Evolutionary conservation across 2,797 vertebrate species (phyloP), one percentile per base, ranked within the genome.

Genomic region (Pampus argenteus): DNA sequence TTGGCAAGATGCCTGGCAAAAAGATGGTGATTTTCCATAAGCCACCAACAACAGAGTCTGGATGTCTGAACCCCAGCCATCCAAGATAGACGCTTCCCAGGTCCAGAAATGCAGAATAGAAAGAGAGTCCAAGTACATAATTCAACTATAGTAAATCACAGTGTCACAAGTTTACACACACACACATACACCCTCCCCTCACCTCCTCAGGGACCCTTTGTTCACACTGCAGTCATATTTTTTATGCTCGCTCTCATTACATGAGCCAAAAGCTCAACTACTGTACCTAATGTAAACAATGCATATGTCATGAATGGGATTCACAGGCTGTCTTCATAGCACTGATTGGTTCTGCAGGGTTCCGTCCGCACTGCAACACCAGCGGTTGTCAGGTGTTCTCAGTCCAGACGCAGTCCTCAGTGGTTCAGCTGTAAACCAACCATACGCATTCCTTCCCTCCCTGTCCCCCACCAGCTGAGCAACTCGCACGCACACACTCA

Each of bases 11-110:
- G 81, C 87, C 84, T 87, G 85, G 86, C 81, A 88, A 90, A 88
- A 90, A 91, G 85, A 90, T 88, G 85, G 90, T 89, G 92, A 93
- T 91, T 94, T 94, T 93, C 92, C 91, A 89, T 89, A 88, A 90
- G 86, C 81, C 57, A 69, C 87, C 84, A 79, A 86, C 81, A 86
- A 86, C 87, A 86, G 79, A 90, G 88, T 86, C 83, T 86, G 82
- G 77, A 89, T 86, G 82, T 91, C 84, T 87, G 85, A 89, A 84
- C 76, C 81, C 73, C 72, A 82, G 85, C 79, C 86, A 86, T 89
- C 79, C 74, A 64, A 83, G 86, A 91, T 79, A 42, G 75, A 80
- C 17, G 36, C 83, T 84, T 83, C 83, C 77, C 78, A 65, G 55
- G 74, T 88, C 80, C 82, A 83, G 78, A 85, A 77, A 86, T 59